Percentiles rank a stretch among this genome's conserved stretches.
phyloP scores from a whole-genome alignment of 2,113 vertebrate genomes.

The Telmatochromis sp. region DNA sequence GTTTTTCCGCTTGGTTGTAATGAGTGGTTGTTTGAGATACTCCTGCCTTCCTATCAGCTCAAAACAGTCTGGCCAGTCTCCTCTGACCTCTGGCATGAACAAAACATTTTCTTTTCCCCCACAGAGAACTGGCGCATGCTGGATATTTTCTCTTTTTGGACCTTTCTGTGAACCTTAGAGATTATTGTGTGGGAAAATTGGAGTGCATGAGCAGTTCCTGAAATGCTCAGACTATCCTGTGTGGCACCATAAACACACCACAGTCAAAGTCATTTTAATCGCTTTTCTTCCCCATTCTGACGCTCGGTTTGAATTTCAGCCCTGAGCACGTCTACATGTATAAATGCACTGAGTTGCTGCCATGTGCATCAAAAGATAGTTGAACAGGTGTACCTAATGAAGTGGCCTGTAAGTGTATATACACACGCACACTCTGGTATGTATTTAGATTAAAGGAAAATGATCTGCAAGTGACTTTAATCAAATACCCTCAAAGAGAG shows the following conservation, averaged over 20 bases:
- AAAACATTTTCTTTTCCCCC: neutral
- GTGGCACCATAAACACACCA: neutral
- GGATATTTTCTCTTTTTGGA: neutral
- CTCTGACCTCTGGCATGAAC: neutral
- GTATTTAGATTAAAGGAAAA: neutral
- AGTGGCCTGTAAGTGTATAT: neutral
- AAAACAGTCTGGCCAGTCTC: neutral
- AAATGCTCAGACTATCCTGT: neutral
- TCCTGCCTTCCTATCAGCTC: neutral
- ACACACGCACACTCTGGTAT: neutral
- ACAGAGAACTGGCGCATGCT: neutral
- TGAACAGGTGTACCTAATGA: neutral
- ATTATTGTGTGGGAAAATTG: neutral
- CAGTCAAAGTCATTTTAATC: neutral
- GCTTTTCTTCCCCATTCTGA: neutral
- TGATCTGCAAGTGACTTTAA: neutral
- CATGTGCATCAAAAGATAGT: neutral
- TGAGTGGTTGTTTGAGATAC: neutral
- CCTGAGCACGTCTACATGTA: neutral
- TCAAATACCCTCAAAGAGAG: neutral
- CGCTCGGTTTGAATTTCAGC: neutral
- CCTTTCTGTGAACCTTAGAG: neutral
- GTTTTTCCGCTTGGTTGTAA: neutral
- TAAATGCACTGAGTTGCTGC: neutral
- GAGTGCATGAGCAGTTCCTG: neutral